phyloP scores from a whole-genome alignment of 2,113 vertebrate genomes.

The Calypte anna region DNA sequence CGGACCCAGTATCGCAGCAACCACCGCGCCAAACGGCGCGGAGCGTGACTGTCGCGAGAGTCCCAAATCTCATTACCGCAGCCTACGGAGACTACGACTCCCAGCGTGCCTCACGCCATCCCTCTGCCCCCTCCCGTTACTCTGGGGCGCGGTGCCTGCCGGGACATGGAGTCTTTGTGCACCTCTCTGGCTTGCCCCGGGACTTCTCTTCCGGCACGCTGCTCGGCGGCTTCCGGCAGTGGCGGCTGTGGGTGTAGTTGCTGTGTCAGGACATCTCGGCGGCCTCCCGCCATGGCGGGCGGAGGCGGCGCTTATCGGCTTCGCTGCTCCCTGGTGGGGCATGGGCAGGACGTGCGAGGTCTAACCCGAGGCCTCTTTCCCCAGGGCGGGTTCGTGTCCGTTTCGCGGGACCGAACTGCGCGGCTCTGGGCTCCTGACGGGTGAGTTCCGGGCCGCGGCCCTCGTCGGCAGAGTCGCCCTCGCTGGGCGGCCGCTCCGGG shows the following conservation, averaged over 20 bases:
- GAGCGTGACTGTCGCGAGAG: background rate
- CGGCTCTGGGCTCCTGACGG: conserved; percentile 91
- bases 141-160: background rate
- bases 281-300: conserved; percentile 69
- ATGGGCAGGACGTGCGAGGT: conserved; percentile 93
- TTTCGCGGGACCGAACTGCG: conserved; percentile 92
- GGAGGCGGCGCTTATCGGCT: conserved; percentile 80
- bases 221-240: conserved; percentile 16
- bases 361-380: conserved; percentile 80
- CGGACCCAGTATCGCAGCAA: background rate
- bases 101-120: rapidly evolving
- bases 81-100: rapidly evolving
- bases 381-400: conserved; percentile 89
- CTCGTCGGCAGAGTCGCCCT: too few species aligned
- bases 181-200: rapidly evolving
- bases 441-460: conserved; percentile 59
- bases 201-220: conserved; percentile 8
- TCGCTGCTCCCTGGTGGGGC: conserved; percentile 88
- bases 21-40: rapidly evolving
- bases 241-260: background rate
- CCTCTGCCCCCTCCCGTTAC: rapidly evolving
- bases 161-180: background rate
- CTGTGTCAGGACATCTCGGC: conserved; percentile 74
- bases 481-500: background rate
- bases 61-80: rapidly evolving